Evolutionary conservation across 64 coral and sea anemone species (phyloP), one percentile per base, ranked within the genome.

Genomic region (Astreopora myriophthalma): DNA sequence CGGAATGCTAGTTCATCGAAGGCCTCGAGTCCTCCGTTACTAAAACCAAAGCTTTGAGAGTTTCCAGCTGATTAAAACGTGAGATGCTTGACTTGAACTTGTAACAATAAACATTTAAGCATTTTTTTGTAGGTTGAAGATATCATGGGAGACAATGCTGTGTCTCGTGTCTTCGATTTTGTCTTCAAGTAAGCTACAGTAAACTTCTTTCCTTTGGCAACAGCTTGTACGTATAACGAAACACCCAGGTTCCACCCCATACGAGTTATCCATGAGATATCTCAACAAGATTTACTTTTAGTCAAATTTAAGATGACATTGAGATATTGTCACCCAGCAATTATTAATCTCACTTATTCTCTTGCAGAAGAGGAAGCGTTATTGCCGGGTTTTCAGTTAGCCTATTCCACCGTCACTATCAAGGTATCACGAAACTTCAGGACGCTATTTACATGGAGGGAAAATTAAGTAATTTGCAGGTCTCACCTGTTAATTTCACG

Each of bases 301-400:
- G n/a, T n/a, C 6, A 5, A 44, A 1, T 44, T 11, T 44, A 44
- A 11, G 6, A 44, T 11, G 40, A 11, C 40, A 5, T 44, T 44
- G 40, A 44, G 11, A 44, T n/a, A n/a, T n/a, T n/a, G n/a, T n/a
- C n/a, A n/a, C n/a, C n/a, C n/a, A n/a, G n/a, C n/a, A n/a, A n/a
- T n/a, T n/a, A n/a, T n/a, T n/a, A n/a, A n/a, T n/a, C n/a, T 11
- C 40, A 11, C 40, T 76, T 16, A 20, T 28, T 68, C 23, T 63
- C 34, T 64, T 63, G 9, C 34, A 96, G 95, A 58, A 74, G 91
- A 35, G 92, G 95, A 83, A 96, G 95, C 49, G 95, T 96, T 66
- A 23, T 94, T 38, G 91, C 74, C 2, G 81, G 86, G 0, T 78
- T 96, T 34, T 71, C 79, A 4, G 80, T 96, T 27, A 66, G 61